Conservation (phyloP, 2,797 vertebrate genomes). For the Nannoperca obscura region DNA sequence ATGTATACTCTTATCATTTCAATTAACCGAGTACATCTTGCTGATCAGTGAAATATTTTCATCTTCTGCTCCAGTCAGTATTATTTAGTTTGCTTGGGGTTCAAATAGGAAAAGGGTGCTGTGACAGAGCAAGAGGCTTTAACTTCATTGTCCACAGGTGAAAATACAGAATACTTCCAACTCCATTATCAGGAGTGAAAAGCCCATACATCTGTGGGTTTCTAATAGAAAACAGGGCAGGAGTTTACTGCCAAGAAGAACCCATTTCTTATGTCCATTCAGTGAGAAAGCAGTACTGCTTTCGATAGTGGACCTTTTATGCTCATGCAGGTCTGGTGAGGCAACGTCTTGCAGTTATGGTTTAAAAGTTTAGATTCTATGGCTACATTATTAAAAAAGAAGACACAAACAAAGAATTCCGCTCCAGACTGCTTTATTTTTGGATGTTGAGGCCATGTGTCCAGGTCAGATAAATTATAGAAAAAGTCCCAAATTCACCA, state of each 20-base stretch:
- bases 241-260: neutral
- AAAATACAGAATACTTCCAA: neutral
- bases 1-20: neutral
- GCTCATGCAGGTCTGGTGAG: neutral
- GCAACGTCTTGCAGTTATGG: accelerated
- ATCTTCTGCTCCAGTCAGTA: neutral
- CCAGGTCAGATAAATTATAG: conserved; percentile 72
- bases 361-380: neutral
- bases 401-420: conserved; percentile 64
- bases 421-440: conserved; percentile 81
- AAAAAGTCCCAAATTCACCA: conserved; percentile 79
- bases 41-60: neutral
- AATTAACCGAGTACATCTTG: neutral
- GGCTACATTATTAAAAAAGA: conserved; percentile 21
- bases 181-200: neutral
- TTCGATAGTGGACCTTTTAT: neutral
- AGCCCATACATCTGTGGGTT: accelerated
- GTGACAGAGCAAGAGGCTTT: neutral
- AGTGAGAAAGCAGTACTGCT: no score
- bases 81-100: neutral
- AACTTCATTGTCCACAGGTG: neutral
- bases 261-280: no score
- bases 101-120: neutral
- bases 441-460: conserved; percentile 66
- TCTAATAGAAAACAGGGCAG: neutral